Evolutionary conservation across 1,140 invertebrate species (phyloP).

Genomic region (Lycorma delicatula): DNA sequence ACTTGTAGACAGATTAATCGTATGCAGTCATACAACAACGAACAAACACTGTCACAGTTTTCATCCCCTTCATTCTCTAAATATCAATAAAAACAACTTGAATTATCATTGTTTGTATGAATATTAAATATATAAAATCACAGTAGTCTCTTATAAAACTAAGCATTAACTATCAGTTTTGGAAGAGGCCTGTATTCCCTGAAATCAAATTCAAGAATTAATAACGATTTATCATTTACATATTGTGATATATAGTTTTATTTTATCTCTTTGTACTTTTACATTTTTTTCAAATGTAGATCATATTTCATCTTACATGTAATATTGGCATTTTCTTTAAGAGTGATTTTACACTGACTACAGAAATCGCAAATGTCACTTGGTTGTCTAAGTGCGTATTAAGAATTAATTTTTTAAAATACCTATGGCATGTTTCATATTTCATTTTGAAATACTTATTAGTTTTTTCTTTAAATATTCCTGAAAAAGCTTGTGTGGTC

Average conservation of each 20-base stretch:
- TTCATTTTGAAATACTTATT: not conserved
- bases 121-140: conserved; percentile 20
- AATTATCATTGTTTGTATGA: conserved; percentile 12
- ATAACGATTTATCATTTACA: conserved; percentile 7
- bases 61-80: conserved; percentile 12
- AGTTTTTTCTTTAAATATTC: conserved; percentile 9
- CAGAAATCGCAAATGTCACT: conserved; percentile 14
- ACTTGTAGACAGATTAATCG: too few relatives aligned
- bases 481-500: conserved; percentile 4
- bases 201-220: conserved; percentile 18
- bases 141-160: conserved; percentile 18
- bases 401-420: too few relatives aligned
- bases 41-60: conserved; percentile 3
- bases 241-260: not conserved
- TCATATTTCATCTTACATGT: conserved; percentile 10
- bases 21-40: too few relatives aligned
- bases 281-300: conserved; percentile 7
- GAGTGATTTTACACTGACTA: not conserved
- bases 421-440: conserved; percentile 2
- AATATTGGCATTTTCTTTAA: conserved; percentile 9
- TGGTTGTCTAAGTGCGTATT: conserved; percentile 3
- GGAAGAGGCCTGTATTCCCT: conserved; percentile 17
- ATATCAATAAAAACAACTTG: conserved; percentile 8
- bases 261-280: conserved; percentile 13
- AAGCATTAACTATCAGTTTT: conserved; percentile 14